A percentile compares a stretch with the other conserved stretches of the same genome.
phyloP scores from a whole-genome alignment of 2,113 vertebrate genomes.

The Equus quagga region DNA sequence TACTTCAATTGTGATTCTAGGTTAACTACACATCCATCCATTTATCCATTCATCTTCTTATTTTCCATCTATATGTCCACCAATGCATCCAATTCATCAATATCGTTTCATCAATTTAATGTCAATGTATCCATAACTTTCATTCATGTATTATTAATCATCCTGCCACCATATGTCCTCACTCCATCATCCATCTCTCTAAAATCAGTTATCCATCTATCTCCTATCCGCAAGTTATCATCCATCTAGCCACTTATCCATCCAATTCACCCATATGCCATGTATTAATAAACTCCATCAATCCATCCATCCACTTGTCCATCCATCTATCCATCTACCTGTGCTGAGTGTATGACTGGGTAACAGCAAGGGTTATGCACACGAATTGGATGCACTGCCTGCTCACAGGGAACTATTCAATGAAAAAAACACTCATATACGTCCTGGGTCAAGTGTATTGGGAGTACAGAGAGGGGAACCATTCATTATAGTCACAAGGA shows the following conservation, averaged over 20 bases:
- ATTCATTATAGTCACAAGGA: background rate
- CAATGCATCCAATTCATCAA: background rate
- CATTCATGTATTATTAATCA: background rate
- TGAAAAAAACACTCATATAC: background rate
- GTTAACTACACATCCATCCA: no score
- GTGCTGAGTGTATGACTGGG: no score
- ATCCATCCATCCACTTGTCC: no score
- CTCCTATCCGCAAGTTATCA: no score
- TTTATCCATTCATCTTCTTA: no score
- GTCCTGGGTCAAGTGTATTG: rapidly evolving
- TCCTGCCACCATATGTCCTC: no score
- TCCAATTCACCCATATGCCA: background rate
- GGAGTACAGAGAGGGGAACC: background rate
- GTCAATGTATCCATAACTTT: background rate
- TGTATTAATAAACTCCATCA: background rate
- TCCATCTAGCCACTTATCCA: no score
- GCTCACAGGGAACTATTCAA: background rate
- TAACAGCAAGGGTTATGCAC: background rate
- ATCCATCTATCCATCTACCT: no score
- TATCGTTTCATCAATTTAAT: background rate
- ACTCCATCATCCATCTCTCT: background rate
- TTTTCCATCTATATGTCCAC: background rate
- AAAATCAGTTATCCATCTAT: background rate
- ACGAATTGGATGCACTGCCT: background rate
- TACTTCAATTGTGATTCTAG: background rate